Conservation (phyloP, 2,113 vertebrate genomes). For the Eulemur macaco region DNA sequence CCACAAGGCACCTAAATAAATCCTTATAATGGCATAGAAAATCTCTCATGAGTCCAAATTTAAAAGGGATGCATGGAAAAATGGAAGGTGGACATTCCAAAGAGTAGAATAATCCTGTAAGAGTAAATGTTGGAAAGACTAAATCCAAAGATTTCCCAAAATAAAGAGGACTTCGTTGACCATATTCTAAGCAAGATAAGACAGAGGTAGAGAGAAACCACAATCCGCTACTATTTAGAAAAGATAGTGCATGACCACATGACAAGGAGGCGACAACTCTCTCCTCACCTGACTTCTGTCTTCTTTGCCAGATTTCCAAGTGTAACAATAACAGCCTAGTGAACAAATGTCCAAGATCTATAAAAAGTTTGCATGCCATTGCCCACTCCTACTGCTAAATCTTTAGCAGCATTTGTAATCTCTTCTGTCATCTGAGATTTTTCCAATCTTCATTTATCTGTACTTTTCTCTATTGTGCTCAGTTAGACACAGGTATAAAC, state of each 20-base stretch:
- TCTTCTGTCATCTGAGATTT: slow-evolving; percentile 68
- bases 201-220: fast-evolving
- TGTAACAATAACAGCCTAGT: slow-evolving; percentile 35
- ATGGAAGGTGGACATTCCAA: background rate
- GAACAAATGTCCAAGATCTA: background rate
- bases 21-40: background rate
- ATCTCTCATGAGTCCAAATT: background rate
- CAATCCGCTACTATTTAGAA: background rate
- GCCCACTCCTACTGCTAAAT: slow-evolving; percentile 57
- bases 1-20: background rate
- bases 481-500: slow-evolving; percentile 66
- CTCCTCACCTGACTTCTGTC: background rate
- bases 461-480: slow-evolving; percentile 53
- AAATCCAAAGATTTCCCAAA: background rate
- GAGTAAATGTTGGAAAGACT: background rate
- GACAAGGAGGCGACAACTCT: background rate
- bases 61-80: background rate
- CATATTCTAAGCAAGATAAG: background rate
- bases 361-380: slow-evolving; percentile 53
- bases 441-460: slow-evolving; percentile 72
- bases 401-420: slow-evolving; percentile 78
- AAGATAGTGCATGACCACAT: background rate
- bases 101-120: background rate
- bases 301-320: slow-evolving; percentile 42
- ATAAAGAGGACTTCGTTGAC: background rate